Evolutionary conservation across 2,113 vertebrate species (phyloP).

Genomic region (Electrona antarctica): DNA sequence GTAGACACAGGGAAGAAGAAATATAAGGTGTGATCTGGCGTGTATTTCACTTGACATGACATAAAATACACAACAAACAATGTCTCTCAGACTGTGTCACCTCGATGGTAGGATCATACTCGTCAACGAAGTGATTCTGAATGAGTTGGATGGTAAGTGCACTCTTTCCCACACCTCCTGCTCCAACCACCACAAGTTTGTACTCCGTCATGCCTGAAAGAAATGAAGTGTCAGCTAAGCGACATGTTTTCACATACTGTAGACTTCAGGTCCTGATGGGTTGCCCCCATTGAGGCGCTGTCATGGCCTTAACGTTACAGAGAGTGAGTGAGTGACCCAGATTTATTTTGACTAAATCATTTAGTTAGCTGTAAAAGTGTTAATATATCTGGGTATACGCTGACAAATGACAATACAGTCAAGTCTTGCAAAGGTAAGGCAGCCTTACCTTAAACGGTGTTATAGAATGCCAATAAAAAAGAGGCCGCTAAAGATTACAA

Average conservation of each 20-base stretch:
- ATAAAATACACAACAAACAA: not conserved
- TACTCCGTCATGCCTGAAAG: conserved; percentile 84
- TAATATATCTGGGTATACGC: not conserved
- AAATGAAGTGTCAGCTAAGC: not conserved
- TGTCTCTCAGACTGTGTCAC: conserved; percentile 40
- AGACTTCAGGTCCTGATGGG: too few relatives aligned
- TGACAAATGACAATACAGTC: not conserved
- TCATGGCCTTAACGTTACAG: conserved; percentile 36
- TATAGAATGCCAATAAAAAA: not conserved
- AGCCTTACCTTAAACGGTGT: conserved; percentile 49
- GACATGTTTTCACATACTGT: conserved; percentile 1
- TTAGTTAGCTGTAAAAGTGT: not conserved
- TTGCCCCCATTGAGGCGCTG: conserved; percentile 19
- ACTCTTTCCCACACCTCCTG: conserved; percentile 88
- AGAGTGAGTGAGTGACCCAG: conserved; percentile 52
- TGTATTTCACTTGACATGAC: not conserved
- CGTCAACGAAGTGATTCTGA: conserved; percentile 86
- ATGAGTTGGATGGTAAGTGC: conserved; percentile 87
- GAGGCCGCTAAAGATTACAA: conserved; percentile 10
- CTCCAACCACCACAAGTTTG: conserved; percentile 86
- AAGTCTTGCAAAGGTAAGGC: not conserved
- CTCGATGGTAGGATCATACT: conserved; percentile 83
- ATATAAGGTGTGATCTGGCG: too few relatives aligned
- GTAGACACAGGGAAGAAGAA: too few relatives aligned
- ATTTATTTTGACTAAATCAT: conserved; percentile 38